Conservation (phyloP, 2,888 invertebrate genomes). For the Cryptus viduatorius region DNA sequence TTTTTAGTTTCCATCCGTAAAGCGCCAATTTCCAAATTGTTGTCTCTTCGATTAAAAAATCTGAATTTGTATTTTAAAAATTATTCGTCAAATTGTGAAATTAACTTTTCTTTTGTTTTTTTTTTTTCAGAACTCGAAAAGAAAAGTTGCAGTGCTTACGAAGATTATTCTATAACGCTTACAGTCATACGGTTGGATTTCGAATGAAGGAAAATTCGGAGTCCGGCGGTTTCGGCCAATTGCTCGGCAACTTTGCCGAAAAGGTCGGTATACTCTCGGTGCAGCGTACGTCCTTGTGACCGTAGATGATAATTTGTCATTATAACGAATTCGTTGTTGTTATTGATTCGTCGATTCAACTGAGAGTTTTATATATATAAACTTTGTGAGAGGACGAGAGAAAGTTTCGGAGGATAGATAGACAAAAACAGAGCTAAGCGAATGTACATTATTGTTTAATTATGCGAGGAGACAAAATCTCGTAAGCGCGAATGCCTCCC, state of each 20-base stretch:
- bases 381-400: constrained; percentile 48
- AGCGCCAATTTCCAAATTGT: too few species aligned
- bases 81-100: too few species aligned
- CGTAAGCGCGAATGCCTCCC: neutral
- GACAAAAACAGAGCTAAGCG: constrained; percentile 25
- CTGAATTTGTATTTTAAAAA: neutral
- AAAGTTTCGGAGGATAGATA: constrained; percentile 24
- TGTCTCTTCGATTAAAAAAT: too few species aligned
- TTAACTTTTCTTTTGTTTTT: constrained; percentile 55
- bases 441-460: constrained; percentile 80
- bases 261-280: constrained; percentile 86
- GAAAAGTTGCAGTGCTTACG: constrained; percentile 86
- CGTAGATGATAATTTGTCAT: constrained; percentile 57
- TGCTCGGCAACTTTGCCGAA: constrained; percentile 87
- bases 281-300: constrained; percentile 84
- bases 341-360: constrained; percentile 73
- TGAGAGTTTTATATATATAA: constrained; percentile 72
- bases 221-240: constrained; percentile 85
- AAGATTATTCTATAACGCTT: constrained; percentile 86
- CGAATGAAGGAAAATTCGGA: constrained; percentile 86
- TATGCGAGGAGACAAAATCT: constrained; percentile 44
- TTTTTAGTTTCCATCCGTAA: too few species aligned
- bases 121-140: constrained; percentile 84
- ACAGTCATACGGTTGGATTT: constrained; percentile 86
- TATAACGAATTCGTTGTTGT: constrained; percentile 67